Base-by-base conservation (phyloP, 2,797 vertebrate species). In the Tokudaia tokunoshimensis region DNA sequence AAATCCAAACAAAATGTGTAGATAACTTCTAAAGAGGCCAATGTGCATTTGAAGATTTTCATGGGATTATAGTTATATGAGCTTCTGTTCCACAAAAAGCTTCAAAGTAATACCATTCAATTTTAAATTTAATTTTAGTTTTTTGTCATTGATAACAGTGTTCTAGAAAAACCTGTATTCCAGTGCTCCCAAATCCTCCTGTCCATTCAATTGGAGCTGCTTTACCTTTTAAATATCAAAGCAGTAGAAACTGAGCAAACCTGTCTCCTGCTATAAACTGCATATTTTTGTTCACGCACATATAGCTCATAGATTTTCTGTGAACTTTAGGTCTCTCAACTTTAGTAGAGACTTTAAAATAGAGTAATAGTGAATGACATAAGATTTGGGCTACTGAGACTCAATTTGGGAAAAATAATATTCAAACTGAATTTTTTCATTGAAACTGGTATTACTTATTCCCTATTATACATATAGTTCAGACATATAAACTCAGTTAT, bases 361-460 rank as follows among this genome's bases (percentile, higher is more conserved):
- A 91, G 70, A 94, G 90, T 94, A 94, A 96, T 47, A 55, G 15
- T 55, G 55, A 55, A 55, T 55, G 55, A 17, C 15, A 15, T 55
- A 55, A 95, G 83, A 90, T 55, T 55, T 80, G 74, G 86, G 79
- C 97, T 84, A 92, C 65, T 34, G 93, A 97, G 96, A 96, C 61
- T 95, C 94, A 94, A 95, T 96, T 96, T 97, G 81, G 88, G 79
- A 41, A 87, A 94, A 92, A 93, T 94, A 76, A 47, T 94, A 78
- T 65, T 97, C 89, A 96, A 15, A 95, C 88, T 92, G 72, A 44
- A 84, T 96, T 61, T 92, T 70, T 96, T 93, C 80, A 86, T 47
- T 93, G 20, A 76, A 96, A 9, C n/a, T 81, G 75, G 76, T 59
- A 87, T 92, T 94, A 41, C 44, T 57, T 94, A 96, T 94, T 91